Percentiles rank a stretch among this genome's conserved stretches.
phyloP scores from a whole-genome alignment of 1,140 invertebrate species.

The Saccostrea cuccullata region DNA sequence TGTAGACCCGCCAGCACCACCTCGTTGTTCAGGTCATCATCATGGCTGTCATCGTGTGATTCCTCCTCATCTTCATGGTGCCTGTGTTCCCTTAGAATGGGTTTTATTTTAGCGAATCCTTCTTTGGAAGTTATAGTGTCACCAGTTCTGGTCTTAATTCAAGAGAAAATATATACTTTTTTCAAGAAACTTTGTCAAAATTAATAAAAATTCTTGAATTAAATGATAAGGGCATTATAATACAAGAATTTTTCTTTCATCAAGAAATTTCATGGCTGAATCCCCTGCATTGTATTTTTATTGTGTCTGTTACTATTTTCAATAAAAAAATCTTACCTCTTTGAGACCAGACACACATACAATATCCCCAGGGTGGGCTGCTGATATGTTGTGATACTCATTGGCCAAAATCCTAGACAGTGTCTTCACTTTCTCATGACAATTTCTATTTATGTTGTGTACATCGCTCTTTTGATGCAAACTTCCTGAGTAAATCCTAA shows the following conservation, averaged over 20 bases:
- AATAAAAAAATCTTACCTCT: constrained; percentile 9
- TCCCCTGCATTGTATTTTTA: no score
- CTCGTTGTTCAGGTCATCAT: constrained; percentile 62
- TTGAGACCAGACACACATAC: constrained; percentile 59
- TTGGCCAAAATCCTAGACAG: constrained; percentile 91
- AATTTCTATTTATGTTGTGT: constrained; percentile 86
- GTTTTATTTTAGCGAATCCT: constrained; percentile 77
- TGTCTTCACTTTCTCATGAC: constrained; percentile 82
- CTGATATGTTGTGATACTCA: constrained; percentile 87
- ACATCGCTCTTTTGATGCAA: constrained; percentile 85
- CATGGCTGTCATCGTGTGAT: constrained; percentile 35
- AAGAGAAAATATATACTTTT: background rate
- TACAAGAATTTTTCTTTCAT: no score
- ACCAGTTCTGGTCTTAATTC: constrained; percentile 86
- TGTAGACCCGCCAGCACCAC: constrained; percentile 83
- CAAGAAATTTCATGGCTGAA: no score
- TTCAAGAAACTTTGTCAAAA: background rate
- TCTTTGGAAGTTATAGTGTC: constrained; percentile 88
- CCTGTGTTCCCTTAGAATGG: constrained; percentile 56
- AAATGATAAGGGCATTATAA: no score
- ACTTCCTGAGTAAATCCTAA: constrained; percentile 91
- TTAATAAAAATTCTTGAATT: no score
- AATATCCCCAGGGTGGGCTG: constrained; percentile 89
- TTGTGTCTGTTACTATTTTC: no score
- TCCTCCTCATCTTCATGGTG: constrained; percentile 16